Percentiles rank a stretch among this genome's conserved stretches.
Evolutionary conservation across 1,140 invertebrate genomes (phyloP).

Genomic region (Lordiphosa collinella): DNA sequence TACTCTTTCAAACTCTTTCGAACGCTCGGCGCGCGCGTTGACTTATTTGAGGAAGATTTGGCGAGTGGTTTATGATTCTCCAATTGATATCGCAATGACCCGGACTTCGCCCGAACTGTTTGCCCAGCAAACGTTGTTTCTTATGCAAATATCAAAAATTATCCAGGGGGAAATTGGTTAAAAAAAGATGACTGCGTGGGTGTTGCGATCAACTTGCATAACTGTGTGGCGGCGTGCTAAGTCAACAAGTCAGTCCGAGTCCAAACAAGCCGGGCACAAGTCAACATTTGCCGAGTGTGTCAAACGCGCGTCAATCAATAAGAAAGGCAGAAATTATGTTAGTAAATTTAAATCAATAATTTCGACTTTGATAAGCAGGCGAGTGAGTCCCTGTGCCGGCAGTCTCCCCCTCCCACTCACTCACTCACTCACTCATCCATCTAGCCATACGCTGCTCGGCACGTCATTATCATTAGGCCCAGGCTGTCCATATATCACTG

Average conservation of each 20-base stretch:
- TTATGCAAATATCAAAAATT: constrained; percentile 50
- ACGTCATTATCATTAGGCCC: constrained; percentile 71
- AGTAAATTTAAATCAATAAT: constrained; percentile 64
- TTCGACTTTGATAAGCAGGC: constrained; percentile 10
- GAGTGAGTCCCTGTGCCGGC: no score
- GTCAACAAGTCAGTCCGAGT: constrained; percentile 31
- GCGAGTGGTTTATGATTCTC: constrained; percentile 40
- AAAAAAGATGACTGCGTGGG: constrained; percentile 52
- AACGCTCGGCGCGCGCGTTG: no score
- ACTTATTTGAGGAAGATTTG: constrained; percentile 68
- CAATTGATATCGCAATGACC: constrained; percentile 50
- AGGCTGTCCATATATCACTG: constrained; percentile 58
- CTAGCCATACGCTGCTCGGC: constrained; percentile 8
- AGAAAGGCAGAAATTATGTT: neutral
- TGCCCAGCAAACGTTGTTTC: constrained; percentile 29
- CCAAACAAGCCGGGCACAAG: constrained; percentile 18
- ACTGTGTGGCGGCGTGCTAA: constrained; percentile 63
- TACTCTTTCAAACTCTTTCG: no score
- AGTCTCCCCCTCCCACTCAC: neutral
- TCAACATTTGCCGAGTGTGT: constrained; percentile 76
- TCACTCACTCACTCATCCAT: neutral
- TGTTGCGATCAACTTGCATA: constrained; percentile 70
- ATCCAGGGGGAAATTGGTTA: constrained; percentile 35
- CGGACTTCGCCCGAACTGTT: constrained; percentile 50
- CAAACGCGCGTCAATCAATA: constrained; percentile 64